Percentiles rank a stretch among this genome's conserved stretches.
Conservation (phyloP, 2,113 vertebrate genomes). For the Gymnogyps californianus region DNA sequence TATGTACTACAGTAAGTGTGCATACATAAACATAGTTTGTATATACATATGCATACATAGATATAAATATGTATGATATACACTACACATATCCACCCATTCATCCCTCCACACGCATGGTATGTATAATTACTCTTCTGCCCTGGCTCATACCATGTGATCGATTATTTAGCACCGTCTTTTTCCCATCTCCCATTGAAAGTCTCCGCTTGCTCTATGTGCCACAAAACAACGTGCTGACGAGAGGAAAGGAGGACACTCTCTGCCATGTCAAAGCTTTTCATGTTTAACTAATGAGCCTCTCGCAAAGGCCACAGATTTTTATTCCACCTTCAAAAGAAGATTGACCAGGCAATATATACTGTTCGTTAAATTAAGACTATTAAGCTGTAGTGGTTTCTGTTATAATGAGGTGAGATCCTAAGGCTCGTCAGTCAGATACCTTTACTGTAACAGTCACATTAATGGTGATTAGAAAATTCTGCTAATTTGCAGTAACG, state of each 20-base stretch:
- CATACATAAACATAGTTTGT: not conserved
- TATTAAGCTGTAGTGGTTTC: not conserved
- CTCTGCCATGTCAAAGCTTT: not conserved
- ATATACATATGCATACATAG: rapidly evolving
- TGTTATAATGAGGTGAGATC: not conserved
- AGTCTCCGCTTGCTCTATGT: not conserved
- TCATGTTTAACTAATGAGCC: not conserved
- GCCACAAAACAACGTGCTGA: rapidly evolving
- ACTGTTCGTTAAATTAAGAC: not conserved
- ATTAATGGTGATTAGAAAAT: not conserved
- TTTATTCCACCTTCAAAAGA: not conserved
- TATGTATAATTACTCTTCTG: not conserved
- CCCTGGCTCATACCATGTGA: not conserved
- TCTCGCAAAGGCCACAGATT: not conserved
- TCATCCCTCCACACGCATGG: not conserved
- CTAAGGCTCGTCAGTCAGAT: not conserved
- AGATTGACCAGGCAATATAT: not conserved
- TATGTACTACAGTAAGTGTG: not conserved
- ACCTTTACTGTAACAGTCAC: not conserved
- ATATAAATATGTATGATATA: not conserved
- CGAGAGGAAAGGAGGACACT: not conserved
- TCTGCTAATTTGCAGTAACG: constrained; percentile 19
- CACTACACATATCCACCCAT: not conserved
- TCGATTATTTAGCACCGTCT: not conserved
- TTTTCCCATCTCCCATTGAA: not conserved